Percentiles rank a stretch among this genome's conserved stretches.
phyloP scores from a whole-genome alignment of 2,797 vertebrate genomes.

The Urosaurus nigricauda region DNA sequence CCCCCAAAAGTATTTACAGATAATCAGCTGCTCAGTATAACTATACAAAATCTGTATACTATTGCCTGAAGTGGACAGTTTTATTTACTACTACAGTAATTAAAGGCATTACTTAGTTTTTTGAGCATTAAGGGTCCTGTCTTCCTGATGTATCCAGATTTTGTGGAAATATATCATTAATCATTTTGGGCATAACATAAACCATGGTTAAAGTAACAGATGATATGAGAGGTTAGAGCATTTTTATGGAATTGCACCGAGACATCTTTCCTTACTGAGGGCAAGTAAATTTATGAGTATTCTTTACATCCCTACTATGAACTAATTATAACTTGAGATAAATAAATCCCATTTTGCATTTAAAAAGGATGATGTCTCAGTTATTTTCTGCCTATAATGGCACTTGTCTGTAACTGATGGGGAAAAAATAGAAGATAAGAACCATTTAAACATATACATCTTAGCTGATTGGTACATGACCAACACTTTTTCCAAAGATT shows the following conservation, averaged over 20 bases:
- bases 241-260: too few relatives aligned
- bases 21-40: not conserved
- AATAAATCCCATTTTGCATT: not conserved
- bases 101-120: not conserved
- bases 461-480: not conserved
- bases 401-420: not conserved
- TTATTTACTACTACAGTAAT: not conserved
- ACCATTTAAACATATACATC: not conserved
- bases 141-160: fast-evolving
- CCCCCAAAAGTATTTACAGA: not conserved
- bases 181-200: too few relatives aligned
- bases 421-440: not conserved
- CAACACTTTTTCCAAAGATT: not conserved
- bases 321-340: not conserved
- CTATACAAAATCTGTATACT: not conserved
- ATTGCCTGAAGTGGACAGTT: not conserved
- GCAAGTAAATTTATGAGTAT: too few relatives aligned
- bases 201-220: too few relatives aligned
- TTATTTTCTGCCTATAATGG: not conserved
- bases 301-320: too few relatives aligned
- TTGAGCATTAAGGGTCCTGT: not conserved
- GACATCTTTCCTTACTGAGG: too few relatives aligned
- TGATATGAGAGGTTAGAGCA: too few relatives aligned
- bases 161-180: constrained; percentile 26
- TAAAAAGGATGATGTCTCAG: not conserved